Conservation (phyloP, 2,888 invertebrate genomes). For the Phragmatobia fuliginosa region DNA sequence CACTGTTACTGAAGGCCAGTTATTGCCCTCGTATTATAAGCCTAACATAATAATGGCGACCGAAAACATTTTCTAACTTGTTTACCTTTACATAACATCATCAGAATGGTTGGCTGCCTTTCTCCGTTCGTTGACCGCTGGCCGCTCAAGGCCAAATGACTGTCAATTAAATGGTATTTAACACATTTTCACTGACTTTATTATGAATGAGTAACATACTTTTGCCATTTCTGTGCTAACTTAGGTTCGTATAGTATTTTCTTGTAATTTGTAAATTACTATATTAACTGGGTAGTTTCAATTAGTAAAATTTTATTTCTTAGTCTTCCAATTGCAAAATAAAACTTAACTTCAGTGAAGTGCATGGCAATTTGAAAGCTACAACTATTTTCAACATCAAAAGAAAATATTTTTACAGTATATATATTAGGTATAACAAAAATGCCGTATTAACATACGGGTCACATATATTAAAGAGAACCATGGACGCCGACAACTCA, state of each 20-base stretch:
- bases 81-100: constrained; percentile 67
- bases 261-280: constrained; percentile 1
- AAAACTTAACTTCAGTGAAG: no score
- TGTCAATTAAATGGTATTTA: constrained; percentile 58
- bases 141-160: constrained; percentile 66
- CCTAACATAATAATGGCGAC: constrained; percentile 48
- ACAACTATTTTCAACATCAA: not conserved
- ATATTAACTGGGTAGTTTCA: not conserved
- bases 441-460: not conserved
- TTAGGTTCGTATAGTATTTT: constrained; percentile 1
- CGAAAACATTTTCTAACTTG: constrained; percentile 58
- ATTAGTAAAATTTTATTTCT: no score
- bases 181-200: constrained; percentile 45
- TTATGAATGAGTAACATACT: constrained; percentile 18
- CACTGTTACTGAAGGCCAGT: constrained; percentile 27
- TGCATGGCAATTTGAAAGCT: not conserved
- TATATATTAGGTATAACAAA: no score
- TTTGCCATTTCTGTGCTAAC: not conserved
- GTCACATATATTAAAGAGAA: not conserved
- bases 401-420: not conserved
- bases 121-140: constrained; percentile 70
- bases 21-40: constrained; percentile 40
- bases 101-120: constrained; percentile 58
- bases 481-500: not conserved
- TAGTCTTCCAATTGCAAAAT: no score